Conservation (phyloP, 2,888 invertebrate genomes). For the Volucella inflata region DNA sequence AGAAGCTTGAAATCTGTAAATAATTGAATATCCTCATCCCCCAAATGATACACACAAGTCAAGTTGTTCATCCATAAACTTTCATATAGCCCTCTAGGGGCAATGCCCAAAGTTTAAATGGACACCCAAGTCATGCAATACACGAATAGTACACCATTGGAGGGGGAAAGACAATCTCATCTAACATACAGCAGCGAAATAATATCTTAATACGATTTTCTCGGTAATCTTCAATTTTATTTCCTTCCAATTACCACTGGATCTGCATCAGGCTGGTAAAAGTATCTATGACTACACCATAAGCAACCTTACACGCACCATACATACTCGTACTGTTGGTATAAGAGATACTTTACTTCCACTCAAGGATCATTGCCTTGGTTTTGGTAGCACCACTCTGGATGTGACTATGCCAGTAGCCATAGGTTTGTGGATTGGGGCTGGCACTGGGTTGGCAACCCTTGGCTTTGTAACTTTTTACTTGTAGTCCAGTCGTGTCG, state of each 20-base stretch:
- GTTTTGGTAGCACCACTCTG: no score
- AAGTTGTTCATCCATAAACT: conserved; percentile 16
- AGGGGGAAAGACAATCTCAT: conserved; percentile 28
- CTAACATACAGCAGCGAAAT: conserved; percentile 48
- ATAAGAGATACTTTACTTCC: no score
- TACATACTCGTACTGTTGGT: background rate
- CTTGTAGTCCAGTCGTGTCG: conserved; percentile 31
- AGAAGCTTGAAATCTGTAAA: conserved; percentile 49
- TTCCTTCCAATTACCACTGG: conserved; percentile 67
- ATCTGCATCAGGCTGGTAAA: conserved; percentile 27
- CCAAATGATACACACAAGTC: conserved; percentile 14
- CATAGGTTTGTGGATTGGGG: background rate
- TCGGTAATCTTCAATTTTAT: conserved; percentile 69
- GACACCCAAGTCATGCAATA: background rate
- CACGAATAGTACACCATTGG: background rate
- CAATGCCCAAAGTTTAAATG: background rate
- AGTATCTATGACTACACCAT: background rate
- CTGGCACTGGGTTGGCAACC: no score
- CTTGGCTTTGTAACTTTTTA: no score
- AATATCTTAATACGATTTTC: conserved; percentile 72
- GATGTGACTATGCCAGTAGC: background rate
- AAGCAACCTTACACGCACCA: background rate
- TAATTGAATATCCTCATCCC: conserved; percentile 59
- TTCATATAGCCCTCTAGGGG: conserved; percentile 2
- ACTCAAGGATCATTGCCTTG: conserved; percentile 7